Percentiles rank a stretch among this genome's conserved stretches.
Evolutionary conservation across 2,113 vertebrate species (phyloP).

Genomic region (Leptodactylus fuscus): DNA sequence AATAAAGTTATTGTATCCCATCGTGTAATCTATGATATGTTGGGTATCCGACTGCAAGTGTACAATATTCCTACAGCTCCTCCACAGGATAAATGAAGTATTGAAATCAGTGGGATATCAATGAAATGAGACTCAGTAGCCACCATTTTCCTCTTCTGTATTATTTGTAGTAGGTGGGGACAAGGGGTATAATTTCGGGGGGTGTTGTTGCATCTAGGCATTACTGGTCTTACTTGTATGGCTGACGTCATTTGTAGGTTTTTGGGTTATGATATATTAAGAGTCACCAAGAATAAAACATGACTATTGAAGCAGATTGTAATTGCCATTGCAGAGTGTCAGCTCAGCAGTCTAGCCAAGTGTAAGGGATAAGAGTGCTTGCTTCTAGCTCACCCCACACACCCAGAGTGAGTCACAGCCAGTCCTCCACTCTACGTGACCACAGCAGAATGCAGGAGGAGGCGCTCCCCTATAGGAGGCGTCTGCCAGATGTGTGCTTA

Average conservation of each 20-base stretch:
- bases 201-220: too few relatives aligned
- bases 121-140: too few relatives aligned
- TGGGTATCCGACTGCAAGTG: background rate
- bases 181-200: too few relatives aligned
- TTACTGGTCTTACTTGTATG: too few relatives aligned
- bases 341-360: conserved; percentile 26
- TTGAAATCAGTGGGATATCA: background rate
- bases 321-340: conserved; percentile 1
- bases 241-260: too few relatives aligned
- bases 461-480: background rate
- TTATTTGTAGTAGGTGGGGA: too few relatives aligned
- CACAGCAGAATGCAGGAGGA: conserved; percentile 11
- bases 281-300: too few relatives aligned
- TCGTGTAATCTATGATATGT: too few relatives aligned
- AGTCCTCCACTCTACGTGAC: conserved; percentile 16
- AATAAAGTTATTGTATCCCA: too few relatives aligned
- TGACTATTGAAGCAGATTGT: background rate
- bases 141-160: too few relatives aligned
- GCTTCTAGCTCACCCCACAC: background rate
- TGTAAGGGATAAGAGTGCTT: background rate
- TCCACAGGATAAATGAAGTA: background rate
- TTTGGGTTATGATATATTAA: too few relatives aligned
- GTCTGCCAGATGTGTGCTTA: conserved; percentile 37
- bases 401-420: conserved; percentile 9
- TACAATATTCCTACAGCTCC: background rate